phyloP scores from a whole-genome alignment of 2,113 vertebrate species.

The Fukomys damarensis region DNA sequence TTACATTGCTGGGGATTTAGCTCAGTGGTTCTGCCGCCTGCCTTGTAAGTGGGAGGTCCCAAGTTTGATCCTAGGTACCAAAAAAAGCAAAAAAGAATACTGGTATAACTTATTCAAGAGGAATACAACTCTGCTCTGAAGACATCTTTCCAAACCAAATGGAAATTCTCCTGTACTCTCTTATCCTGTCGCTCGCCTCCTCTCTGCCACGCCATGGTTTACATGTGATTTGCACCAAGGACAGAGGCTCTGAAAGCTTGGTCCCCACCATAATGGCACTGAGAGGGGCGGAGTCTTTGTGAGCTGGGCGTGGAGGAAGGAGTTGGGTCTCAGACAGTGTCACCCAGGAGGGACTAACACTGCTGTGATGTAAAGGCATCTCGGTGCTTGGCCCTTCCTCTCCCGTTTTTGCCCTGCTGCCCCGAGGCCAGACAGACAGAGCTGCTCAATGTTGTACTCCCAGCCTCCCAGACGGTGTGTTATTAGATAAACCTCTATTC shows the following conservation, averaged over 20 bases:
- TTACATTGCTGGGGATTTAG: no score
- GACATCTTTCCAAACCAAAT: background rate
- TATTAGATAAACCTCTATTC: background rate
- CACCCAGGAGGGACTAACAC: background rate
- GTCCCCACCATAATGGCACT: background rate
- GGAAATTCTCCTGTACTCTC: background rate
- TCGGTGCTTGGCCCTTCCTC: no score
- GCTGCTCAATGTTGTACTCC: background rate
- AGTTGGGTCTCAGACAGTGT: background rate
- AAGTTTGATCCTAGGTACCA: no score
- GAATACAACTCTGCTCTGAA: background rate
- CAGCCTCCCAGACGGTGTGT: background rate
- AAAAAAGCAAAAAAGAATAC: no score
- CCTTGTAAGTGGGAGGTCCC: no score
- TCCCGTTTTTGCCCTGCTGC: background rate
- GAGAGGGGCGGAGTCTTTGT: no score
- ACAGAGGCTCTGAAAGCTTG: background rate
- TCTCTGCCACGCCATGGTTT: background rate
- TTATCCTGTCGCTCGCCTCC: background rate
- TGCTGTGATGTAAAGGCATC: background rate
- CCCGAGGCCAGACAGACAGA: background rate
- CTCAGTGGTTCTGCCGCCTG: no score
- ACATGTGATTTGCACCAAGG: no score
- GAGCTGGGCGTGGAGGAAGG: background rate
- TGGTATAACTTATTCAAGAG: background rate